These are phyloP conservation scores for Lasioglossum malachurum DNA, from an alignment of 2,888 invertebrate species.

Conservation along the genomic window DNA sequence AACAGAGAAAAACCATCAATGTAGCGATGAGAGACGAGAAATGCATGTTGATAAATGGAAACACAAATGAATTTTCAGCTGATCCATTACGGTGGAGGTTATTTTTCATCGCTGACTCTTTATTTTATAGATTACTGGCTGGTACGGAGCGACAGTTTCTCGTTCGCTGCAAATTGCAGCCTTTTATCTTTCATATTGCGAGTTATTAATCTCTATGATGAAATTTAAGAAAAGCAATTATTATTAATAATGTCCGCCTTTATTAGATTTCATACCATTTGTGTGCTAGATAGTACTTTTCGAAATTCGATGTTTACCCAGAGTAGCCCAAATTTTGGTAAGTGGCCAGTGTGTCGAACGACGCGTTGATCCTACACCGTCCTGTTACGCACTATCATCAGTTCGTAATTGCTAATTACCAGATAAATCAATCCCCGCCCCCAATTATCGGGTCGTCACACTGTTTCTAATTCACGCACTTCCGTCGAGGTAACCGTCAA, in stretches of 20 bases:
- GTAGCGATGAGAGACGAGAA: too few relatives aligned
- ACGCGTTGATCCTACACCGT: neutral
- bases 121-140: neutral
- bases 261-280: neutral
- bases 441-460: slow-evolving; percentile 73
- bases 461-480: slow-evolving; percentile 60
- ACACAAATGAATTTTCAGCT: neutral
- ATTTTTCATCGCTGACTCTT: neutral
- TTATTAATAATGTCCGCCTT: neutral
- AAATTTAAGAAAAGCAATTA: neutral
- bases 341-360: neutral
- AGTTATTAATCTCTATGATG: neutral
- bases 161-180: neutral
- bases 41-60: neutral
- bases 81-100: neutral
- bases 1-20: slow-evolving; percentile 69
- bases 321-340: neutral
- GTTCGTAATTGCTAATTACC: slow-evolving; percentile 77
- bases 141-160: neutral
- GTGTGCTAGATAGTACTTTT: neutral
- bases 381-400: neutral
- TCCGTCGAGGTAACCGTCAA: slow-evolving; percentile 25
- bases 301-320: neutral
- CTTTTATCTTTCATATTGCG: neutral
- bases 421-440: slow-evolving; percentile 77